These are phyloP conservation scores for Hydrocynus forskahlii DNA, from an alignment of 2,797 vertebrate species.

Conservation along the genomic window DNA sequence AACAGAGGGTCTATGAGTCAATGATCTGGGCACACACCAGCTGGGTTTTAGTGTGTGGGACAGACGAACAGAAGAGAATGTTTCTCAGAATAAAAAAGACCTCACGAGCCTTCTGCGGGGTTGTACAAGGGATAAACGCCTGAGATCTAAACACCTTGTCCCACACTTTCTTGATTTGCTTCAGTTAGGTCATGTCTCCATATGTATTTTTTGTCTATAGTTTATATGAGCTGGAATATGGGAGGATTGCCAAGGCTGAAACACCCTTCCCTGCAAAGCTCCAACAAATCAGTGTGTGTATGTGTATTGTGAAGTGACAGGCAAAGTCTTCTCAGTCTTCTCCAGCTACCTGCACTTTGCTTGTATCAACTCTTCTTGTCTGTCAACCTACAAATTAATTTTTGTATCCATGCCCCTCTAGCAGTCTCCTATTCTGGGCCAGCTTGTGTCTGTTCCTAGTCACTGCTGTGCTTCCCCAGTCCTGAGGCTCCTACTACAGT, in stretches of 20 bases:
- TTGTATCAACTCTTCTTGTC: neutral
- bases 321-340: neutral
- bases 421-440: too few relatives aligned
- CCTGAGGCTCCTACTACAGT: too few relatives aligned
- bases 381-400: neutral
- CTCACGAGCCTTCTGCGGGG: neutral
- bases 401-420: neutral
- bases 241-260: neutral
- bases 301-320: neutral
- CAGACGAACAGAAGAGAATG: conserved; percentile 9
- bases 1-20: conserved; percentile 55
- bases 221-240: neutral
- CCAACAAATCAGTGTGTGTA: neutral
- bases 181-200: neutral
- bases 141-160: neutral
- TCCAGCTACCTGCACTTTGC: neutral
- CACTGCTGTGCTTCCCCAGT: neutral
- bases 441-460: neutral
- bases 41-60: conserved; percentile 63
- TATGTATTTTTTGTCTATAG: neutral
- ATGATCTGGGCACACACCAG: conserved; percentile 22
- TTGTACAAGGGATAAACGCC: neutral
- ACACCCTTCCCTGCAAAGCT: neutral
- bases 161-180: neutral
- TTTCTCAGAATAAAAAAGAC: neutral